Percentiles rank a stretch among this genome's conserved stretches.
Conservation (phyloP, 2,113 vertebrate genomes). For the Cheirogaleus medius region DNA sequence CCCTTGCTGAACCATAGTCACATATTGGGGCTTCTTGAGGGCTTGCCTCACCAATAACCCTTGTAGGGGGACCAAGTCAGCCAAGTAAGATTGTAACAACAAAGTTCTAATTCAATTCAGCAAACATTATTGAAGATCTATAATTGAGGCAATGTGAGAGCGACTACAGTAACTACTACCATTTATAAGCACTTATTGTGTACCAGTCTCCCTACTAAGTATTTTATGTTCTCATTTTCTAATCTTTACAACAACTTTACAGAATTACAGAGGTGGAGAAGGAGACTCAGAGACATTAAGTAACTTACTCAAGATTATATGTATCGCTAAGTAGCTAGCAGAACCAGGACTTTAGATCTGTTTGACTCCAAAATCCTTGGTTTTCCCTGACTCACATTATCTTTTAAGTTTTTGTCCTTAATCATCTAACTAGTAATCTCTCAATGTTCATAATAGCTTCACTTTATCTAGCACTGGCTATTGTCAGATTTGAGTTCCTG, state of each 20-base stretch:
- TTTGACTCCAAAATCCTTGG: background rate
- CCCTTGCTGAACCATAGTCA: background rate
- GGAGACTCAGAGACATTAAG: background rate
- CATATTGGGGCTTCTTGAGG: background rate
- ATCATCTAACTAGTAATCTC: background rate
- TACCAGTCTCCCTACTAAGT: background rate
- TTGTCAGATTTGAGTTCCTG: too few relatives aligned
- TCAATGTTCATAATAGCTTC: background rate
- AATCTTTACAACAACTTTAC: background rate
- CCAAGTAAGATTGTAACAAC: background rate
- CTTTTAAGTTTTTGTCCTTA: background rate
- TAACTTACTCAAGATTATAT: background rate
- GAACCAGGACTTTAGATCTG: background rate
- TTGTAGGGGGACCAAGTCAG: background rate
- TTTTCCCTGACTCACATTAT: background rate
- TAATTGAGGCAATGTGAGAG: background rate
- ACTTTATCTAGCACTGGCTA: background rate
- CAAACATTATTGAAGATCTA: background rate
- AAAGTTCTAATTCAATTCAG: constrained; percentile 1
- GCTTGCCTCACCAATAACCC: background rate
- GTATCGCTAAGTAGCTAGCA: background rate
- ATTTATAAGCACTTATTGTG: background rate
- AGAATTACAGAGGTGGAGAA: background rate
- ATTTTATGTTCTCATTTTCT: background rate
- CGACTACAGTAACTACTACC: background rate